These are phyloP conservation scores for Macrobrachium nipponense DNA, from an alignment of 1,140 invertebrate genomes.

Conservation along the genomic window DNA sequence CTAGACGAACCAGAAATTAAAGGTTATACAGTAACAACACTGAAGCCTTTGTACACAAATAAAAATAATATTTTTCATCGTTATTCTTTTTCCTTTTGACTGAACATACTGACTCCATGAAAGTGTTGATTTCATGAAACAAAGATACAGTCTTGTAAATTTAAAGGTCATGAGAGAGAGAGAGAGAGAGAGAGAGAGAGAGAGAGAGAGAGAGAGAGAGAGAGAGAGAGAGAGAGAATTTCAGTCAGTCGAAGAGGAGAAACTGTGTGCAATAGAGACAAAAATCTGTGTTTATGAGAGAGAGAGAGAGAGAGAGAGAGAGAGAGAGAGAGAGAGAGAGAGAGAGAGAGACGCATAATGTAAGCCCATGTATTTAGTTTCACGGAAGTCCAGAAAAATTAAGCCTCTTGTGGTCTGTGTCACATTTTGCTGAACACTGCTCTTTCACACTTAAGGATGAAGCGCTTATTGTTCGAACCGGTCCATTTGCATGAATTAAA, in stretches of 20 bases:
- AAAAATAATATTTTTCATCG: too few species aligned
- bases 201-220: too few species aligned
- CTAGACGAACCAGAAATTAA: too few species aligned
- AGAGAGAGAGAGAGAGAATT: neutral
- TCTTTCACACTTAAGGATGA: neutral
- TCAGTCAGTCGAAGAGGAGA: neutral
- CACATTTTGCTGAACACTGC: neutral
- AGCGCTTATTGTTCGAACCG: neutral
- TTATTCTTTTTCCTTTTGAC: too few species aligned
- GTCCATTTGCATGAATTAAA: too few species aligned
- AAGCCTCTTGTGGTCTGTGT: neutral
- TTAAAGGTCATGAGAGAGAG: too few species aligned
- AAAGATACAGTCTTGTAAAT: too few species aligned
- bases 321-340: slow-evolving; percentile 32
- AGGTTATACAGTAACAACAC: too few species aligned
- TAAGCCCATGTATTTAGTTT: neutral
- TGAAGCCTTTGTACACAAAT: too few species aligned
- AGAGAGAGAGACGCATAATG: slow-evolving; percentile 11
- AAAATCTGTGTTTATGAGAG: neutral
- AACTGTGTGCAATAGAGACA: neutral
- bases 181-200: too few species aligned
- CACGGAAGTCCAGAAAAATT: neutral
- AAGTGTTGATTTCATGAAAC: too few species aligned
- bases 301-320: slow-evolving; percentile 29
- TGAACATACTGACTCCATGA: too few species aligned